phyloP scores from a whole-genome alignment of 1,140 invertebrate species.

The Scylla paramamosain region DNA sequence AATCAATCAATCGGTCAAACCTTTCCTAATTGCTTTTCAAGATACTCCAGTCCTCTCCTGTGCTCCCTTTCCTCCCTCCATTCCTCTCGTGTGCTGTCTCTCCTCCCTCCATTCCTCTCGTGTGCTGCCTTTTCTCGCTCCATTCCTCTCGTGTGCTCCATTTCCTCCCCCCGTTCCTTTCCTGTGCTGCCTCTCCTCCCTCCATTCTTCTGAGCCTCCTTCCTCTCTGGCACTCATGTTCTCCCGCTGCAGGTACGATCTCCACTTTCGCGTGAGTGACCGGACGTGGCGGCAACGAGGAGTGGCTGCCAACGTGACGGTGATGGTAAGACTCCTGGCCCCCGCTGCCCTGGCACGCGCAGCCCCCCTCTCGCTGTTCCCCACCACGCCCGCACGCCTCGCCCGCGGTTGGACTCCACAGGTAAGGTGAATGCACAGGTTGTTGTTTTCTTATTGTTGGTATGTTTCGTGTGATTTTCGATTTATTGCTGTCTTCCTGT shows the following conservation, averaged over 20 bases:
- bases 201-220: neutral
- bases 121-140: too few relatives aligned
- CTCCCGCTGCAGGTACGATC: neutral
- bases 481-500: neutral
- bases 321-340: neutral
- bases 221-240: neutral
- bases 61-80: too few relatives aligned
- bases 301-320: conserved; percentile 39
- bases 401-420: neutral
- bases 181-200: neutral
- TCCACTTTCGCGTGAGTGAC: conserved; percentile 35
- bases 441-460: neutral
- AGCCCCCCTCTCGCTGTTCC: neutral
- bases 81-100: too few relatives aligned
- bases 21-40: too few relatives aligned
- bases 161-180: neutral
- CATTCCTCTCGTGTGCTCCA: too few relatives aligned
- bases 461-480: neutral
- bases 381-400: neutral
- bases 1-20: too few relatives aligned
- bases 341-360: conserved; percentile 25
- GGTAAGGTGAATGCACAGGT: neutral
- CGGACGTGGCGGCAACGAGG: neutral
- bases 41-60: too few relatives aligned
- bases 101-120: too few relatives aligned